Evolutionary conservation across 2,113 vertebrate genomes (phyloP), one percentile per base, ranked within the genome.

Genomic region (Engraulis encrasicolus): DNA sequence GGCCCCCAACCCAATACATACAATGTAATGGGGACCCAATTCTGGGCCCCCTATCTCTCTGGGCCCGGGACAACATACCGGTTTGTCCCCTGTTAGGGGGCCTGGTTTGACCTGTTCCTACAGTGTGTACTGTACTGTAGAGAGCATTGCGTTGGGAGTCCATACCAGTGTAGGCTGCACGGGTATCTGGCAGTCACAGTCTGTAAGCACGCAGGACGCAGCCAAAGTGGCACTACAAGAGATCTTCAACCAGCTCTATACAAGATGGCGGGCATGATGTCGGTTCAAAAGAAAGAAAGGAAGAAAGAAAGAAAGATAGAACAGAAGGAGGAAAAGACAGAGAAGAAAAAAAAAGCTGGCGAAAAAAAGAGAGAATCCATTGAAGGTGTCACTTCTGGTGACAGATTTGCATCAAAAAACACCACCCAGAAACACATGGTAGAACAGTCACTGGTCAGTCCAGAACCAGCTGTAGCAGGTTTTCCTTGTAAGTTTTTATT

Each of bases 181-280:
- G 40, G 40, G 40, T 9, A 45, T 45, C 40, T 66, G 58, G 14
- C 12, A 66, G 6, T 27, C 58, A 66, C 58, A 66, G 58, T 31
- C n/a, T n/a, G n/a, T n/a, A n/a, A n/a, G n/a, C n/a, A 66, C 58
- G 31, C 14, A 83, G 85, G 80, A 89, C 50, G 15, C 78, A 40
- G 85, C 77, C 66, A 9, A 0, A 31, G 27, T 20, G 78, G 31
- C 19, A 66, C 20, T 58, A 58, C 4, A 58, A 19, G 20, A 66
- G 58, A 6, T 31, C 23, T 31, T n/a, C n/a, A 9, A 31, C 58
- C 58, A 7, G 58, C 23, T 66, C 27, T 31, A 58, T n/a, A 27
- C 23, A 66, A 66, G 6, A 66, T 11, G 58, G 58, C 1, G 23
- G 27, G 58, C 12, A 11, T 17, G 12, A 23, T 66, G 1, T 1